These are phyloP conservation scores for Heliconius hewitsoni DNA, from an alignment of 1,140 invertebrate species.

Conservation along the genomic window DNA sequence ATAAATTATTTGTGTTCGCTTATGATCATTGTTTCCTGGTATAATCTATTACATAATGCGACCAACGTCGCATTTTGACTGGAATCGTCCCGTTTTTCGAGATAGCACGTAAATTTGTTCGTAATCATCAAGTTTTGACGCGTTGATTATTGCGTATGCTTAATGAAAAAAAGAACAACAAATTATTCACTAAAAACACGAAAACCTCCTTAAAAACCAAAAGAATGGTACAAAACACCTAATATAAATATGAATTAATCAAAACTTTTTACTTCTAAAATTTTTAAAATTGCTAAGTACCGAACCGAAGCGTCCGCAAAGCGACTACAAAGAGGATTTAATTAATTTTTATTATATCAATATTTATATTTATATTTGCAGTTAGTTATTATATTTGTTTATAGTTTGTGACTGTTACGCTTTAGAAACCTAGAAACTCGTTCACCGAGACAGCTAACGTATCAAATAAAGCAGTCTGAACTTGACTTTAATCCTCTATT, in stretches of 20 bases:
- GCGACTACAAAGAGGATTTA: too few species aligned
- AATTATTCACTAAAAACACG: not conserved
- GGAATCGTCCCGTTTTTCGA: too few species aligned
- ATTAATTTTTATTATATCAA: too few species aligned
- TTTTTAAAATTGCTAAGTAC: not conserved
- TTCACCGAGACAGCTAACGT: slow-evolving; percentile 2
- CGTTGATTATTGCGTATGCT: too few species aligned
- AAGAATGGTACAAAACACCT: too few species aligned
- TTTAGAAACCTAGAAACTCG: slow-evolving; percentile 2
- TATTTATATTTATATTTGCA: not conserved
- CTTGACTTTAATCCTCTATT: slow-evolving; percentile 8
- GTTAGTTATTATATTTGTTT: not conserved
- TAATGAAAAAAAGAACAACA: too few species aligned
- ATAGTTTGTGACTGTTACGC: not conserved
- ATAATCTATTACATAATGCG: not conserved
- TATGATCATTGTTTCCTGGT: not conserved
- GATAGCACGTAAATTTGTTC: too few species aligned
- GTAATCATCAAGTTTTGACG: too few species aligned
- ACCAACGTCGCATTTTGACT: too few species aligned
- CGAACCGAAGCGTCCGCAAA: too few species aligned
- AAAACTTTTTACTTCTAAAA: not conserved
- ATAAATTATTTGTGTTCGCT: not conserved
- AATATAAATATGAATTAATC: too few species aligned
- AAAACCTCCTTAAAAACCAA: not conserved
- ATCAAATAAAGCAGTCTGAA: not conserved